A percentile compares a stretch with the other conserved stretches of the same genome.
Conservation (phyloP, 2,113 vertebrate genomes). For the Gnathonemus echidnorhynchus region DNA sequence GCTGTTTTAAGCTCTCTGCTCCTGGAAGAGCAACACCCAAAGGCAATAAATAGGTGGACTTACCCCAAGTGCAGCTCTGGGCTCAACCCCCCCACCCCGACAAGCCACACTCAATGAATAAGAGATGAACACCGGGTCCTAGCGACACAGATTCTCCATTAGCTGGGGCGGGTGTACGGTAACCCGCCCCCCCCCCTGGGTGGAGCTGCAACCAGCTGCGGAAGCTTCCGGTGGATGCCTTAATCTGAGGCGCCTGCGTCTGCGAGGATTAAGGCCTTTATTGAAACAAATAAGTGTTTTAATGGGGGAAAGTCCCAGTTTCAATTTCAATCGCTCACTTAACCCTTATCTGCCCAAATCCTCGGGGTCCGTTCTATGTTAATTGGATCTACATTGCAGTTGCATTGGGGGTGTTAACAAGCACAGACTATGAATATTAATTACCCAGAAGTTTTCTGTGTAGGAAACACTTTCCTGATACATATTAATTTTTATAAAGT, state of each 20-base stretch:
- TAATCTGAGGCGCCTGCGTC: conserved; percentile 38
- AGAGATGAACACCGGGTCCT: conserved; percentile 76
- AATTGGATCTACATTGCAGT: conserved; percentile 70
- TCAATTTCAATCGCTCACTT: conserved; percentile 67
- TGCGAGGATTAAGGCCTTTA: conserved; percentile 50
- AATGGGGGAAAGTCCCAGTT: conserved; percentile 57
- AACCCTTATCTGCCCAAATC: conserved; percentile 76
- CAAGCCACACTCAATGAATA: conserved; percentile 81
- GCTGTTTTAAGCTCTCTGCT: conserved; percentile 70
- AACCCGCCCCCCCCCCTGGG: conserved; percentile 36
- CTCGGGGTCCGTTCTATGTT: conserved; percentile 68
- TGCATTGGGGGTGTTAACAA: conserved; percentile 79
- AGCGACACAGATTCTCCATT: conserved; percentile 79
- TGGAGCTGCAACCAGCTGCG: conserved; percentile 25
- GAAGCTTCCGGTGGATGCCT: conserved; percentile 43
- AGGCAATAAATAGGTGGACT: conserved; percentile 69
- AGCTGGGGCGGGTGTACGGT: conserved; percentile 41
- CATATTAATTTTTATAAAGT: conserved; percentile 84
- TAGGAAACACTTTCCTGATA: conserved; percentile 71
- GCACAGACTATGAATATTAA: conserved; percentile 87
- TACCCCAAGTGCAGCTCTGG: conserved; percentile 51
- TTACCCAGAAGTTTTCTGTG: conserved; percentile 80
- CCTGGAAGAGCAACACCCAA: conserved; percentile 66
- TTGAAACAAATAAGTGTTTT: conserved; percentile 66
- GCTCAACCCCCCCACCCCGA: conserved; percentile 61